These are phyloP conservation scores for Plebejus melissa DNA, from an alignment of 2,888 invertebrate species.

Conservation along the genomic window DNA sequence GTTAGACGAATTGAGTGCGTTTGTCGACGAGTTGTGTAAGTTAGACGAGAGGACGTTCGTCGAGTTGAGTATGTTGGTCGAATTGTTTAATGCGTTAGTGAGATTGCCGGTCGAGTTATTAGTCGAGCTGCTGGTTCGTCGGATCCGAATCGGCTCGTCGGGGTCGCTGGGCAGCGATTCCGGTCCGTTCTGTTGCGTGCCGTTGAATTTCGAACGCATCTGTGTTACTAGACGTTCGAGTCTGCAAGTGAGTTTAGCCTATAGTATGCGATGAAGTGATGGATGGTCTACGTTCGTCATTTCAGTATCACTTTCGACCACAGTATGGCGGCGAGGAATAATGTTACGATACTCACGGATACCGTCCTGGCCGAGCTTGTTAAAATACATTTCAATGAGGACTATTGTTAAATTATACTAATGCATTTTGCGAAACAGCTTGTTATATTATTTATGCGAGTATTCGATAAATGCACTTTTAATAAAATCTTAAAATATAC, in stretches of 20 bases:
- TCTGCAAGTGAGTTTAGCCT: conserved; percentile 64
- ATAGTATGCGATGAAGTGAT: conserved; percentile 31
- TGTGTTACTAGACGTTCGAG: conserved; percentile 80
- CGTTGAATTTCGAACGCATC: conserved; percentile 74
- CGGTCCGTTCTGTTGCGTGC: conserved; percentile 63
- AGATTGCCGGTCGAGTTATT: conserved; percentile 34
- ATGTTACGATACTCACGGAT: conserved; percentile 25
- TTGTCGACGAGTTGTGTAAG: conserved; percentile 47
- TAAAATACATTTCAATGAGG: conserved; percentile 25
- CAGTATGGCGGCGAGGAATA: conserved; percentile 22
- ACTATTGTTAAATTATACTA: neutral
- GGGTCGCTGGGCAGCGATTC: conserved; percentile 67
- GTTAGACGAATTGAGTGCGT: conserved; percentile 59
- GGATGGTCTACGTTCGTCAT: conserved; percentile 6
- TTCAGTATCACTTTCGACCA: conserved; percentile 19
- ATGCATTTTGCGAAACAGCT: neutral
- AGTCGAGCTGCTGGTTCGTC: conserved; percentile 44
- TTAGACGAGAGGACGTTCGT: conserved; percentile 16
- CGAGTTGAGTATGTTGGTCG: neutral
- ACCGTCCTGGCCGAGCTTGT: conserved; percentile 26
- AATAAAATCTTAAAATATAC: neutral
- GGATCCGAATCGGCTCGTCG: conserved; percentile 54
- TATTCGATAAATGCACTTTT: neutral
- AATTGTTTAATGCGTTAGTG: conserved; percentile 30
- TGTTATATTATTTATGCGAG: neutral